Conservation (phyloP, 1,140 invertebrate species). For the Lithobius niger region DNA sequence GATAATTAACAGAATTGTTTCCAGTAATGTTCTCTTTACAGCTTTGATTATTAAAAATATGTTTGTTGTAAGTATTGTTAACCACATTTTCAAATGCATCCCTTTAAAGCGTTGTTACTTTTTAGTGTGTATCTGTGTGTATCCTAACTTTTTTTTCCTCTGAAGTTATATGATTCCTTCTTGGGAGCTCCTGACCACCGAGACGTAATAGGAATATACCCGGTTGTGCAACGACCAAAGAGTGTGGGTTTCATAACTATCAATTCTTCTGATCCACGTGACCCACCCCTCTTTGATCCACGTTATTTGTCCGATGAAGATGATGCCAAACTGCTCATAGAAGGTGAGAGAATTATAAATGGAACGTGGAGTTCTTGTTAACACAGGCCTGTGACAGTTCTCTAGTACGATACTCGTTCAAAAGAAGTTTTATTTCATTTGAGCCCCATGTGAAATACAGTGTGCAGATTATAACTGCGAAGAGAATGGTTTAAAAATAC, state of each 20-base stretch:
- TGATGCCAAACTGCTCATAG: conserved; percentile 63
- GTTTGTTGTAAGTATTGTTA: no score
- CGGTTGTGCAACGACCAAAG: conserved; percentile 56
- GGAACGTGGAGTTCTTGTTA: conserved; percentile 9
- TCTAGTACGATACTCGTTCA: neutral
- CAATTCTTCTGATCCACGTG: conserved; percentile 65
- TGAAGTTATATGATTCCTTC: no score
- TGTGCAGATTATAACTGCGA: neutral
- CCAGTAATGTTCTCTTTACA: no score
- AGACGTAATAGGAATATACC: no score
- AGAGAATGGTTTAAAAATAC: neutral
- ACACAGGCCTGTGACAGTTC: neutral
- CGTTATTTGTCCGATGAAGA: conserved; percentile 71
- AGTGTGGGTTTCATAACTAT: conserved; percentile 66
- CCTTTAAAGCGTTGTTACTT: no score
- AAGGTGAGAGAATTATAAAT: conserved; percentile 39
- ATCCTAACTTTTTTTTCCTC: no score
- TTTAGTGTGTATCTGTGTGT: no score
- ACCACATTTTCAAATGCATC: no score
- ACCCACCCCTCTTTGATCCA: conserved; percentile 83
- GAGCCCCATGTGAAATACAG: neutral
- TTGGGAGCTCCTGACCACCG: no score
- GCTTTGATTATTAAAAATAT: no score
- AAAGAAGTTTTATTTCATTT: neutral
- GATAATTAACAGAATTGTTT: no score